These are phyloP conservation scores for Euleptes europaea DNA, from an alignment of 2,113 vertebrate genomes.

Conservation along the genomic window DNA sequence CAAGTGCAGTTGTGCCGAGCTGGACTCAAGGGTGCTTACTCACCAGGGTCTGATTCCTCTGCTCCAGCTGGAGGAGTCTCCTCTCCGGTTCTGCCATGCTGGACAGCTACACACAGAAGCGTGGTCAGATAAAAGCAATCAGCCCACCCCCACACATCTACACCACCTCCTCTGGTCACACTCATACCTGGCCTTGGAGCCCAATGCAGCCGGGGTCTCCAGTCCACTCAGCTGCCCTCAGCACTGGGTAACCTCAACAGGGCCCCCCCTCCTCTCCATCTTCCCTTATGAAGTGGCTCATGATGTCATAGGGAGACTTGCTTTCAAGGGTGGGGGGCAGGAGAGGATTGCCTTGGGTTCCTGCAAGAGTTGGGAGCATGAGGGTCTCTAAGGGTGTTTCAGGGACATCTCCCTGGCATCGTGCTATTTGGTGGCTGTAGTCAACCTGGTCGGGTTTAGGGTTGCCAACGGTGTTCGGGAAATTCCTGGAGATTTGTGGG, in stretches of 20 bases:
- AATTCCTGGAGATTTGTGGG: too few relatives aligned
- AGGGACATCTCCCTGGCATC: too few relatives aligned
- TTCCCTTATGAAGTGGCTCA: not conserved
- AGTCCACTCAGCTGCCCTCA: not conserved
- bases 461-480: too few relatives aligned
- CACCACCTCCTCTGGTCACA: too few relatives aligned
- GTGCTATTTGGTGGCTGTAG: too few relatives aligned
- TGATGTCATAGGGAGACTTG: not conserved
- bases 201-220: too few relatives aligned
- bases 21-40: not conserved
- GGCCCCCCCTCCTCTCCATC: not conserved
- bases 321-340: not conserved
- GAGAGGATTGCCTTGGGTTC: not conserved
- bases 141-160: not conserved
- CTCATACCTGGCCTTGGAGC: not conserved
- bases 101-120: not conserved
- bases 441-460: too few relatives aligned
- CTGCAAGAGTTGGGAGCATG: not conserved
- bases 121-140: not conserved
- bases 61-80: not conserved
- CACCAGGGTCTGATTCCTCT: slow-evolving; percentile 9
- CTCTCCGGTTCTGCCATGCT: not conserved
- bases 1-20: too few relatives aligned
- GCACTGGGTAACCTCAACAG: not conserved
- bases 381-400: too few relatives aligned